Conservation (phyloP, 1,140 invertebrate genomes). For the Vanessa atalanta region DNA sequence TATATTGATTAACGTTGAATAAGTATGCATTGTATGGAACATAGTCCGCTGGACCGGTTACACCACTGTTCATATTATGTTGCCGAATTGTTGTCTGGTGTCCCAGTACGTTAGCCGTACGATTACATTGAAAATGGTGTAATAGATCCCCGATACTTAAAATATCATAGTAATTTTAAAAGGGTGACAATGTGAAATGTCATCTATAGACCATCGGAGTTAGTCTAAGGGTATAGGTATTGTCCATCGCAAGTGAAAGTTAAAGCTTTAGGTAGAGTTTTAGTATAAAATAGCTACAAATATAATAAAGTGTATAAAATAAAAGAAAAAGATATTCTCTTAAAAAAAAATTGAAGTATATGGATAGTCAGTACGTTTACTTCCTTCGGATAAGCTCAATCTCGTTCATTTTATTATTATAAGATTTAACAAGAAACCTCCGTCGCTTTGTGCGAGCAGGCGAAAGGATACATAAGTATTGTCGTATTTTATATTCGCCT, state of each 20-base stretch:
- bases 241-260: constrained; percentile 16
- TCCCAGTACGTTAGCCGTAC: too few species aligned
- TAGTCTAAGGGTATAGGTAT: constrained; percentile 6
- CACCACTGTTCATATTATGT: constrained; percentile 7
- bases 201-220: background rate
- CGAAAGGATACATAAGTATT: constrained; percentile 65
- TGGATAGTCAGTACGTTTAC: background rate
- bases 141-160: constrained; percentile 28
- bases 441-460: constrained; percentile 15
- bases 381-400: constrained; percentile 29
- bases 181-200: constrained; percentile 18
- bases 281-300: constrained; percentile 21
- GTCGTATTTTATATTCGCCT: constrained; percentile 58
- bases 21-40: constrained; percentile 29
- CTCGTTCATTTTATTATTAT: constrained; percentile 12
- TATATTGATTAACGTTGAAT: constrained; percentile 15
- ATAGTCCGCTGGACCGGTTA: constrained; percentile 27
- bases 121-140: constrained; percentile 19
- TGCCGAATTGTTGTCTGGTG: too few species aligned
- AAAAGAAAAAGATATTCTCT: background rate
- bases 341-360: background rate
- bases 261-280: constrained; percentile 30
- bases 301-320: constrained; percentile 15
- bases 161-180: constrained; percentile 22
- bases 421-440: constrained; percentile 10